phyloP scores from a whole-genome alignment of 2,797 vertebrate genomes.

The Acridotheres tristis region DNA sequence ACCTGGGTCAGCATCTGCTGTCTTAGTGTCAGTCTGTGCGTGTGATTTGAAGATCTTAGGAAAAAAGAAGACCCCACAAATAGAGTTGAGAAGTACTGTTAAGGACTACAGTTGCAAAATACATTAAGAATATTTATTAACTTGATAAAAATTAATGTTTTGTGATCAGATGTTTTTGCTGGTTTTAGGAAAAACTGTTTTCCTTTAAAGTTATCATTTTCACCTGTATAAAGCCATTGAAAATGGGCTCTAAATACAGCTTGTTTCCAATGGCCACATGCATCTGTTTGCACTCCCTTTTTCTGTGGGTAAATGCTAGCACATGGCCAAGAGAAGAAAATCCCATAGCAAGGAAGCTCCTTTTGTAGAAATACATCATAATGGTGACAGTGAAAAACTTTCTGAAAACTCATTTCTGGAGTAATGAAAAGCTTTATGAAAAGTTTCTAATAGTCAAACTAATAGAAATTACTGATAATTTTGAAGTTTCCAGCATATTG shows the following conservation, averaged over 20 bases:
- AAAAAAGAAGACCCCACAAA: not conserved
- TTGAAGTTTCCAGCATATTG: conserved; percentile 25
- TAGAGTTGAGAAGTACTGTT: not conserved
- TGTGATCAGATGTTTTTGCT: not conserved
- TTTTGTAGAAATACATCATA: not conserved
- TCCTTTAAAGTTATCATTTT: not conserved
- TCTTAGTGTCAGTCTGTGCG: not conserved
- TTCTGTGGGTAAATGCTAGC: not conserved
- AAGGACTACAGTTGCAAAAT: not conserved
- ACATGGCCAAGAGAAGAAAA: not conserved
- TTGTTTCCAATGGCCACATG: not conserved
- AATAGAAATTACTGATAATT: conserved; percentile 12
- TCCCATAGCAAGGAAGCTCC: not conserved
- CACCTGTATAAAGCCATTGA: not conserved
- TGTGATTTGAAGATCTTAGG: not conserved
- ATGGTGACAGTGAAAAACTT: not conserved
- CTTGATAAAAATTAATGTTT: not conserved
- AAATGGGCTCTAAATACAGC: not conserved
- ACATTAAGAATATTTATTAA: not conserved
- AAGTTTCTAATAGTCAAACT: not conserved
- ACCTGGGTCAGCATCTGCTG: not conserved
- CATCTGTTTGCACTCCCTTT: not conserved
- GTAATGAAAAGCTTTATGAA: not conserved
- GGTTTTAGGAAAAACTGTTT: not conserved
- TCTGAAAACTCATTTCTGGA: conserved; percentile 5